These are phyloP conservation scores for Mnemiopsis leidyi DNA, from an alignment of 37 sponge, comb jelly and placozoan genomes.

Conservation along the genomic window DNA sequence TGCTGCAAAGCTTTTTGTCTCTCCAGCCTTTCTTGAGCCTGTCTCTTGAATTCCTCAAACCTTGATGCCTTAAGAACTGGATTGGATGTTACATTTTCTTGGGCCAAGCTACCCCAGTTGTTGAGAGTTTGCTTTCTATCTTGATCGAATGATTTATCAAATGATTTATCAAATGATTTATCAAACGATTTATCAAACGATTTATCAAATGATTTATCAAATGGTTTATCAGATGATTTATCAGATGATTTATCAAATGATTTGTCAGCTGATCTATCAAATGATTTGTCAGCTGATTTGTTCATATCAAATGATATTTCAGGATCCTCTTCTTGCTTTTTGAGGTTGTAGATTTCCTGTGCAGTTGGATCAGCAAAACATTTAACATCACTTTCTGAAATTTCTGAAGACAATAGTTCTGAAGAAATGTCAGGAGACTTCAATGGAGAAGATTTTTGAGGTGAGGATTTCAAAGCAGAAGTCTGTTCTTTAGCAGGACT, in stretches of 20 bases:
- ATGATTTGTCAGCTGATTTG: no score
- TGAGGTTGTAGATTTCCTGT: background rate
- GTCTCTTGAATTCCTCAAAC: constrained; percentile 55
- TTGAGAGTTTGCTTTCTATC: constrained; percentile 30
- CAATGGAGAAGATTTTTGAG: background rate
- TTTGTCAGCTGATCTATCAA: no score
- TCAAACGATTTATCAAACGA: no score
- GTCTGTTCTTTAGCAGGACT: background rate
- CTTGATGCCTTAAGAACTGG: constrained; percentile 25
- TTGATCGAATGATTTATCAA: background rate
- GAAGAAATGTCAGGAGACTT: constrained; percentile 57
- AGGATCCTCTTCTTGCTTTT: constrained; percentile 2
- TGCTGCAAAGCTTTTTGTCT: constrained; percentile 2
- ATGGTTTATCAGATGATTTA: no score
- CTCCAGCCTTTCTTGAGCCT: constrained; percentile 40
- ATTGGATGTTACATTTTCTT: background rate
- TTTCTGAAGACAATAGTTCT: constrained; percentile 44
- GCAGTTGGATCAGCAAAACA: constrained; percentile 43
- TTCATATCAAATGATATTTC: constrained; percentile 53
- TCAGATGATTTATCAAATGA: no score
- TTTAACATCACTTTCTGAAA: constrained; percentile 58
- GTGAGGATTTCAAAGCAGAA: background rate
- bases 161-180: no score
- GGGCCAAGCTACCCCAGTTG: constrained; percentile 52
- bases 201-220: no score